phyloP scores from a whole-genome alignment of 2,113 vertebrate genomes.

The Gymnobelideus leadbeateri region DNA sequence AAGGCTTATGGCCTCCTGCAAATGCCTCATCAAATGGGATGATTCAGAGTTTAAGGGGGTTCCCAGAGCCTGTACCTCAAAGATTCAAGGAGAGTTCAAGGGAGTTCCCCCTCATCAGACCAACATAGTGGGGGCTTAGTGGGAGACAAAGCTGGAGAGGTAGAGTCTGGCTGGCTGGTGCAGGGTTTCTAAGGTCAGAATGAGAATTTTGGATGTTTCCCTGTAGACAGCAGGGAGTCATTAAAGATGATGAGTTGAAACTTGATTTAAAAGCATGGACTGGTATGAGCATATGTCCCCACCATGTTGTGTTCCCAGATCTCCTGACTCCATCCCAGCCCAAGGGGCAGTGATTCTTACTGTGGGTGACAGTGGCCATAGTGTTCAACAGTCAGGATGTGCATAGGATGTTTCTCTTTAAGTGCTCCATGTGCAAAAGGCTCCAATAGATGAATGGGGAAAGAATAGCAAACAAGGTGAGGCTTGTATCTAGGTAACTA shows the following conservation, averaged over 20 bases:
- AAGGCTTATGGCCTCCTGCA: too few relatives aligned
- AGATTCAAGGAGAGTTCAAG: too few relatives aligned
- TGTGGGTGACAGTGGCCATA: background rate
- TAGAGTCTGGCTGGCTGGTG: background rate
- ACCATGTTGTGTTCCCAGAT: background rate
- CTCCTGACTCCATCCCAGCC: background rate
- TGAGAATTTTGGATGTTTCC: background rate
- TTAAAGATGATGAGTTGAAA: background rate
- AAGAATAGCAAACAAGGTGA: background rate
- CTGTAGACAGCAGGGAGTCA: background rate
- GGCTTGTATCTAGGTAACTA: background rate
- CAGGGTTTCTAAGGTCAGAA: background rate
- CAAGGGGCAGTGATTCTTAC: background rate
- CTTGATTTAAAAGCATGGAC: background rate
- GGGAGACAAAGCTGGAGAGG: background rate
- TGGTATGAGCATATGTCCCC: background rate
- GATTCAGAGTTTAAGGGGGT: too few relatives aligned
- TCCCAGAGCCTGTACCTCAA: too few relatives aligned
- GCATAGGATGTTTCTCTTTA: constrained; percentile 7
- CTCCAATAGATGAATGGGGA: background rate
- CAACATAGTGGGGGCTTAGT: background rate
- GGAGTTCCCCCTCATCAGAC: too few relatives aligned
- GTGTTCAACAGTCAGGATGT: constrained; percentile 25
- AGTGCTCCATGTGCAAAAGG: constrained; percentile 31
- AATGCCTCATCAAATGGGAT: too few relatives aligned